Evolutionary conservation across 1,140 invertebrate genomes (phyloP), one percentile per base, ranked within the genome.

Genomic region (Euschistus heros): DNA sequence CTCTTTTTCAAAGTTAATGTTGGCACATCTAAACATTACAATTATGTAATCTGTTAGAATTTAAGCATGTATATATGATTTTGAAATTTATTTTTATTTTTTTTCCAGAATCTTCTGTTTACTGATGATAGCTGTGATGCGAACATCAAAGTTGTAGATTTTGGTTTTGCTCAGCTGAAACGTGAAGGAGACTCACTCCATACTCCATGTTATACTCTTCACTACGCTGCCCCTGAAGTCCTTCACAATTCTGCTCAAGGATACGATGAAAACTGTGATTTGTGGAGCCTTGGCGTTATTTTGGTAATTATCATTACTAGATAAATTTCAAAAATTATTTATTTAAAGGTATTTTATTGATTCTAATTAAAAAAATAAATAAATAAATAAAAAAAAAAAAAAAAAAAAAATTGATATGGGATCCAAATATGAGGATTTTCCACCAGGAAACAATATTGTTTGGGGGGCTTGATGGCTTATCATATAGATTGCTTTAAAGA

Each of bases 201-300:
- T 70, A 91, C 89, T 0, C 90, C 91, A 2, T 93, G 92, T 72
- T 95, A 89, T 73, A 93, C 92, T 0, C 76, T 94, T 22, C 86
- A 89, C 66, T 97, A 95, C 77, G 92, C 91, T 6, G 92, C 92
- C 2, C 93, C 92, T 3, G 93, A 97, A 75, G 91, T 97, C 8
- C 76, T 96, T 0, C 76, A 79, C 57, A 77, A 79, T 64, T 81
- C 80, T 13, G 71, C 71, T 0, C 77, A 78, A 61, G 83, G 81
- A 2, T 96, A 96, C 75, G 87, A 91, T 71, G 86, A 94, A 74
- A 87, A 85, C 70, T 95, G 92, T 80, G 92, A 96, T 78, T 76
- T 95, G 27, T 97, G 93, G 93, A 93, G 90, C 75, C 76, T 95
- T 0, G 93, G 92, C 0, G 91, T 93, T 5, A 90, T 94, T 69